These are phyloP conservation scores for Zenarchopterus dispar DNA, from an alignment of 2,797 vertebrate species.

Conservation along the genomic window DNA sequence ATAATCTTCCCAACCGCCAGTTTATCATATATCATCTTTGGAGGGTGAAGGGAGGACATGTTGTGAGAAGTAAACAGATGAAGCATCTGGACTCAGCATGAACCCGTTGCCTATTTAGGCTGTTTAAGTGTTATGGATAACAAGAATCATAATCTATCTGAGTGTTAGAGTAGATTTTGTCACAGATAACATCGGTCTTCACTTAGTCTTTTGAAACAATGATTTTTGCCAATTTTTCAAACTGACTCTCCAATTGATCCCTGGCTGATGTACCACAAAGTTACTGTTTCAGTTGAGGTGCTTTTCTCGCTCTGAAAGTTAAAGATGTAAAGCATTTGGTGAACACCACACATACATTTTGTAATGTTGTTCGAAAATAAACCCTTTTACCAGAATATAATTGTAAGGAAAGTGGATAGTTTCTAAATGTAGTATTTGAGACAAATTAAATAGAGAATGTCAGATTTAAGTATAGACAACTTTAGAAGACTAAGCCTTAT, in stretches of 20 bases:
- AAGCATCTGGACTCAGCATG: slow-evolving; percentile 18
- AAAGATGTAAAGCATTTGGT: not conserved
- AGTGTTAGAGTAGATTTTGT: slow-evolving; percentile 10
- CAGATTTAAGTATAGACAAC: slow-evolving; percentile 40
- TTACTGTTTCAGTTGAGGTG: not conserved
- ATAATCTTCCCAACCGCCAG: slow-evolving; percentile 36
- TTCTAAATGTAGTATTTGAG: not conserved
- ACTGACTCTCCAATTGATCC: not conserved
- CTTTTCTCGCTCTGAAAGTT: not conserved
- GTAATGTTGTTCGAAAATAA: slow-evolving; percentile 1
- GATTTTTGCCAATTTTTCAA: slow-evolving; percentile 3
- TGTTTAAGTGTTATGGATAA: slow-evolving; percentile 20
- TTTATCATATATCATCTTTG: slow-evolving; percentile 44
- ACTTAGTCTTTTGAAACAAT: not conserved
- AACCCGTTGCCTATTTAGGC: slow-evolving; percentile 26
- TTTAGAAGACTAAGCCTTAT: slow-evolving; percentile 35
- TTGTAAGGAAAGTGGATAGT: not conserved
- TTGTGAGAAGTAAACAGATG: slow-evolving; percentile 40
- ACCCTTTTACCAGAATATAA: not conserved
- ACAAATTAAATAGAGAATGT: slow-evolving; percentile 24
- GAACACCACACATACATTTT: no score
- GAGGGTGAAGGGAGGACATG: slow-evolving; percentile 47
- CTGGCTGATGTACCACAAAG: no score
- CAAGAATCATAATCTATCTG: not conserved
- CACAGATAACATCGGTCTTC: slow-evolving; percentile 6